Conservation (phyloP, 1,140 invertebrate genomes). For the Littorina saxatilis region DNA sequence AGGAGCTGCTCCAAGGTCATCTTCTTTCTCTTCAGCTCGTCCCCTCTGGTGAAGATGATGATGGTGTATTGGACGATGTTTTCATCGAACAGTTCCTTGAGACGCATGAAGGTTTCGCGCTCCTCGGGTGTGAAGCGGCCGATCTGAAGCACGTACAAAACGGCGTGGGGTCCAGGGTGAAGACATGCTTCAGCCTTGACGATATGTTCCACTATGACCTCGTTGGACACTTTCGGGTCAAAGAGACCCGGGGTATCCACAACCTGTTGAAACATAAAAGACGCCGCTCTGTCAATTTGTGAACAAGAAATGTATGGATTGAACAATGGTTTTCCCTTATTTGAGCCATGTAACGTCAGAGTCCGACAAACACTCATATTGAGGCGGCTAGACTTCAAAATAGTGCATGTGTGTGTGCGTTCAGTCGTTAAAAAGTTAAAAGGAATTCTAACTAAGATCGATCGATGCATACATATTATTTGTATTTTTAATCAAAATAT, state of each 20-base stretch:
- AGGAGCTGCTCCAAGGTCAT: background rate
- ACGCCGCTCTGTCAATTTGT: background rate
- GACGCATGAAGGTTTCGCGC: slow-evolving; percentile 25
- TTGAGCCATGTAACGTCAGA: too few species aligned
- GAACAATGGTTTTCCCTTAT: background rate
- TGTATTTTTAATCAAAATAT: too few species aligned
- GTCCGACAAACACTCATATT: too few species aligned
- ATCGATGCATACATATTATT: too few species aligned
- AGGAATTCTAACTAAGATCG: too few species aligned
- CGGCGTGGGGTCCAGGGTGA: slow-evolving; percentile 40
- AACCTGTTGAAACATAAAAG: slow-evolving; percentile 1
- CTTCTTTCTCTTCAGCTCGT: slow-evolving; percentile 20
- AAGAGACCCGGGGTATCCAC: slow-evolving; percentile 46
- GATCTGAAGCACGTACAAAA: slow-evolving; percentile 27
- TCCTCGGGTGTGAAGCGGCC: slow-evolving; percentile 40
- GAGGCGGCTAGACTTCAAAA: too few species aligned
- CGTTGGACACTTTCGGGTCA: slow-evolving; percentile 32
- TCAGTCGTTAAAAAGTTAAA: background rate
- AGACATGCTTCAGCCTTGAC: slow-evolving; percentile 32
- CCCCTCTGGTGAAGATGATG: slow-evolving; percentile 38
- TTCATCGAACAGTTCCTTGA: slow-evolving; percentile 35
- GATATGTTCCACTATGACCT: slow-evolving; percentile 29
- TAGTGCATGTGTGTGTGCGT: background rate
- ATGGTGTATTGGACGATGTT: slow-evolving; percentile 31
- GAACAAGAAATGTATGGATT: background rate